Base-by-base conservation (phyloP, 2,113 vertebrate genomes). In the Cololabis saira region DNA sequence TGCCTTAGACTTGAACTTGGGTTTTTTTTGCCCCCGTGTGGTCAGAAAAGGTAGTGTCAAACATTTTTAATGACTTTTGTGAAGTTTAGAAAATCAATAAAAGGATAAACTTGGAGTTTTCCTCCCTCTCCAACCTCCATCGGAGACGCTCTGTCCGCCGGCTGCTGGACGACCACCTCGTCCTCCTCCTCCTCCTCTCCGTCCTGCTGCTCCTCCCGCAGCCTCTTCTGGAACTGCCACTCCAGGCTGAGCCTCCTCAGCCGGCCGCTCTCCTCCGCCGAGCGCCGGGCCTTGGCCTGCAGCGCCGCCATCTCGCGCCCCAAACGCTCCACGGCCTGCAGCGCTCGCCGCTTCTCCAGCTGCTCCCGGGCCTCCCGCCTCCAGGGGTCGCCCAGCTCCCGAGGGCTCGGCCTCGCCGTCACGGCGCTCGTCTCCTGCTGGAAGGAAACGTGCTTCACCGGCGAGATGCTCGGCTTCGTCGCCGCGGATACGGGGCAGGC, bases 151-250 rank as follows among this genome's bases (percentile, higher is more conserved):
- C 92, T 93, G 47, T 86, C 91, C 83, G 94, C 95, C 69, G 95
- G 78, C 49, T 94, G 92, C 78, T 95, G 94, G 89, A 94, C 90
- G 63, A 88, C 93, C 41, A 94, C 84, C 1, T 96, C 94, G 0
- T 98, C 95, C 10, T 96, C 95, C n/a, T 95, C 95, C 10, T 96
- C 95, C 0, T 96, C 94, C 14, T 95, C 94, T 52, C 93, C 94
- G 61, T 93, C 93, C 76, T 95, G 92, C 88, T 95, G 93, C 11
- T 94, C 91, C 68, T 98, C 96, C 55, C 94, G 93, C 50, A 98
- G 92, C 59, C 96, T 89, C 89, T 93, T 96, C 89, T 98, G 96
- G 83, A 98, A 98, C 89, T 96, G 95, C 94, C 95, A 96, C 89
- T 98, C 96, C 21, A 98, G 90, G 92, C 92, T 93, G 45, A 97